Base-by-base conservation (phyloP, 2,113 vertebrate species). In the Meleagris gallopavo region DNA sequence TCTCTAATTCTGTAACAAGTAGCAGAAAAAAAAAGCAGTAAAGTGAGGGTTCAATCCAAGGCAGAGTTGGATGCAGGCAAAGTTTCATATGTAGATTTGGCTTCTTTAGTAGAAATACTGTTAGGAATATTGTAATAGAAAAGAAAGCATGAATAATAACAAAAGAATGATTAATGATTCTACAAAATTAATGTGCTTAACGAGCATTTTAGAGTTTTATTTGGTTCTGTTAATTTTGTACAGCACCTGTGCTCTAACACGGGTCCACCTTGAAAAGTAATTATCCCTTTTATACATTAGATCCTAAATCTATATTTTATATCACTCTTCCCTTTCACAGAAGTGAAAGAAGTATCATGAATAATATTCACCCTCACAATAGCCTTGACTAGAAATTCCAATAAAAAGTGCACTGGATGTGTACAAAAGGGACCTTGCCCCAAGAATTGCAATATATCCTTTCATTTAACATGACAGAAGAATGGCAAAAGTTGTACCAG, bases 331-430 rank as follows among this genome's bases (percentile, higher is more conserved):
- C 20, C 32, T 80, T 46, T 15, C 50, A 25, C 52, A 45, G 22
- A 67, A 77, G 17, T 21, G 40, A 50, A 11, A 74, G 40, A 54
- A 80, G 20, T 75, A 45, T 21, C 32, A 71, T 48, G 4, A 34
- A 38, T 40, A 17, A 25, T 62, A 62, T 30, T 66, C 50, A 54
- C 11, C 58, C 20, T 54, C 18, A n/a, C 18, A 36, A 43, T 4
- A 46, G 29, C 41, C 43, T 40, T 46, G 29, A 22, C 40, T 76
- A 41, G 21, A 89, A 65, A 27, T 46, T 19, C n/a, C 86, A 29
- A 54, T 14, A 5, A 29, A 76, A 62, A 20, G 36, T 4, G 50
- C 30, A n/a, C 1, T 1, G 0, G n/a, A 24, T 3, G 5, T 69
- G 4, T 52, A 9, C 36, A 57, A 60, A 88, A 67, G 5, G 7